Percentiles rank a stretch among this genome's conserved stretches.
Evolutionary conservation across 35 echinoderm and acorn worm species (phyloP).

Genomic region (Strongylocentrotus purpuratus): DNA sequence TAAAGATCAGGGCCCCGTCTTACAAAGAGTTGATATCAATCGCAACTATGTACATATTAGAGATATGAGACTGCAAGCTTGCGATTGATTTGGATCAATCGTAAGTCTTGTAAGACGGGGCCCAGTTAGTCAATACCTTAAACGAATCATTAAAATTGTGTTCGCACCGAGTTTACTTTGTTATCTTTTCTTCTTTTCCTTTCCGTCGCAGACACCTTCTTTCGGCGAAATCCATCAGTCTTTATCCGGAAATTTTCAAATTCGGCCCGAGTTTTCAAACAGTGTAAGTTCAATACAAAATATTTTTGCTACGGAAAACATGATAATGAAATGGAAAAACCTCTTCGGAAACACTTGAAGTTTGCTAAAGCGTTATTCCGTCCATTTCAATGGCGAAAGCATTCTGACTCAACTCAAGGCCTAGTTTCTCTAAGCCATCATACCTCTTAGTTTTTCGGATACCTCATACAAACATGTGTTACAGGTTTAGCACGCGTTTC

Average conservation of each 20-base stretch:
- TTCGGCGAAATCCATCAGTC: neutral
- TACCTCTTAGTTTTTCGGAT: neutral
- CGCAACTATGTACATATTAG: too few relatives aligned
- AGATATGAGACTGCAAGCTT: too few relatives aligned
- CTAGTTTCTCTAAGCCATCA: neutral
- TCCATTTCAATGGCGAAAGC: neutral
- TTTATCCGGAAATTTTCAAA: constrained; percentile 14
- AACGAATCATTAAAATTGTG: too few relatives aligned
- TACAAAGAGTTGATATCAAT: too few relatives aligned
- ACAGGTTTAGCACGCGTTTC: neutral
- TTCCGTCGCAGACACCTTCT: neutral
- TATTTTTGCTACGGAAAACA: neutral
- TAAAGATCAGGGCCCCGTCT: too few relatives aligned
- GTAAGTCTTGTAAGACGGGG: too few relatives aligned
- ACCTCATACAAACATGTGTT: neutral
- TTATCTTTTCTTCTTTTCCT: too few relatives aligned
- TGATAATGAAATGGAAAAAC: too few relatives aligned
- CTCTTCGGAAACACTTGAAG: too few relatives aligned
- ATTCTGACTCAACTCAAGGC: neutral
- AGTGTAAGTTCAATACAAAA: neutral
- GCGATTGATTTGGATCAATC: too few relatives aligned
- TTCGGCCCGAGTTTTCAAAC: constrained; percentile 23
- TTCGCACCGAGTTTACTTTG: too few relatives aligned
- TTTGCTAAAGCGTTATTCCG: neutral
- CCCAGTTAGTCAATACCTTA: too few relatives aligned